Evolutionary conservation across 2,888 invertebrate genomes (phyloP), one percentile per base, ranked within the genome.

Genomic region (Andrena dorsata): DNA sequence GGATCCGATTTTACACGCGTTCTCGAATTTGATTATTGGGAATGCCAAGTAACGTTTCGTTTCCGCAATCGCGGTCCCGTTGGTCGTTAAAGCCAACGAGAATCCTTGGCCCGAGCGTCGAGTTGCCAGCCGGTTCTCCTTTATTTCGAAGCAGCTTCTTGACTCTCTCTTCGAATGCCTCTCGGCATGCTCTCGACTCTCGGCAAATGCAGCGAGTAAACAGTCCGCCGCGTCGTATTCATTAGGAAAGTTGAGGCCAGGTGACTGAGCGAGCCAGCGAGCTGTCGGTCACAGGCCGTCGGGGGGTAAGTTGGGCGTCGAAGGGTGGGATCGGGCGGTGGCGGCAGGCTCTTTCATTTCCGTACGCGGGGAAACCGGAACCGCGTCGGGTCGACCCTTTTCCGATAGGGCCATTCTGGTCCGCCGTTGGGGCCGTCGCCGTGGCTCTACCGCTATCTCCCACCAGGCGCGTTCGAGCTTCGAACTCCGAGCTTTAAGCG

Each of bases 281-380:
- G 16, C 41, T 41, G 41, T 41, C n/a, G 61, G 10, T n/a, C 23
- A 49, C 32, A 16, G 61, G 8, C 49, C 30, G 49, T 28, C 20
- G 49, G 16, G 16, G 35, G 49, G 30, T 4, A 51, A 35, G 51
- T 64, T 26, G 20, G 68, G 23, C 56, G 56, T 56, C 56, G 56
- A 56, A 26, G 56, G 23, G 23, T 56, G 61, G 64, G 49, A 47
- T 69, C 20, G 64, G 51, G 58, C n/a, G 30, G 60, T 47, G 68
- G 69, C 51, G 68, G 58, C 63, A 81, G 74, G 70, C 86, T 90
- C 86, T 90, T 90, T 89, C 90, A 90, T 90, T 91, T 90, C 88
- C 91, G 89, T 76, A 66, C 81, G 80, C 73, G 83, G 85, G 81
- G 47, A 63, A 79, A 64, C 77, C 86, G 80, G 83, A 89, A 87